Percentiles rank a stretch among this genome's conserved stretches.
These are phyloP conservation scores for Drosophila orosa DNA, from an alignment of 1,140 invertebrate genomes.

Conservation along the genomic window DNA sequence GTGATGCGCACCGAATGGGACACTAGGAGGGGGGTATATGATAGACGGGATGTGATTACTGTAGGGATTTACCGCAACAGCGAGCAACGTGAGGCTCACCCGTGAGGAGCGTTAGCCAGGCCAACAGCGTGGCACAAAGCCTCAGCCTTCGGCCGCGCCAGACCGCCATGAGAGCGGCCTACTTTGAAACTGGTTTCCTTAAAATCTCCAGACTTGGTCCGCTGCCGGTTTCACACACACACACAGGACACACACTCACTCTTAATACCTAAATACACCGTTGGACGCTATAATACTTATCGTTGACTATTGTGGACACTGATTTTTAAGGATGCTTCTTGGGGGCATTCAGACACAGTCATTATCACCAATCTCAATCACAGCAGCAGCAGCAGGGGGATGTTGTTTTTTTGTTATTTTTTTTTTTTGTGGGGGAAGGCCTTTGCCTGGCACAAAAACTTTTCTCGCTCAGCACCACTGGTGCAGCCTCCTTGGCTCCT, in stretches of 20 bases:
- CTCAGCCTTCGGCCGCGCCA: slow-evolving; percentile 66
- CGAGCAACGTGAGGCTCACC: slow-evolving; percentile 42
- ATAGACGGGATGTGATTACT: not conserved
- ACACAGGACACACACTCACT: slow-evolving; percentile 39
- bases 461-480: slow-evolving; percentile 67
- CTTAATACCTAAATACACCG: slow-evolving; percentile 21
- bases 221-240: slow-evolving; percentile 9
- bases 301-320: slow-evolving; percentile 15
- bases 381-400: slow-evolving; percentile 34
- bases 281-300: slow-evolving; percentile 45
- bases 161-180: slow-evolving; percentile 66
- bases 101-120: slow-evolving; percentile 77
- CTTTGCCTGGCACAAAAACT: slow-evolving; percentile 40
- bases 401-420: slow-evolving; percentile 2
- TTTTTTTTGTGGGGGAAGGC: not conserved
- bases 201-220: slow-evolving; percentile 28
- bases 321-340: slow-evolving; percentile 50
- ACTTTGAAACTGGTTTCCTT: slow-evolving; percentile 30
- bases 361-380: slow-evolving; percentile 66
- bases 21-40: slow-evolving; percentile 53
- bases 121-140: slow-evolving; percentile 67
- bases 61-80: not conserved
- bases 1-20: slow-evolving; percentile 81
- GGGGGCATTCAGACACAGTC: slow-evolving; percentile 52
- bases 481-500: slow-evolving; percentile 6